Evolutionary conservation across 2,113 vertebrate genomes (phyloP), one percentile per base, ranked within the genome.

Genomic region (Erinaceus europaeus): DNA sequence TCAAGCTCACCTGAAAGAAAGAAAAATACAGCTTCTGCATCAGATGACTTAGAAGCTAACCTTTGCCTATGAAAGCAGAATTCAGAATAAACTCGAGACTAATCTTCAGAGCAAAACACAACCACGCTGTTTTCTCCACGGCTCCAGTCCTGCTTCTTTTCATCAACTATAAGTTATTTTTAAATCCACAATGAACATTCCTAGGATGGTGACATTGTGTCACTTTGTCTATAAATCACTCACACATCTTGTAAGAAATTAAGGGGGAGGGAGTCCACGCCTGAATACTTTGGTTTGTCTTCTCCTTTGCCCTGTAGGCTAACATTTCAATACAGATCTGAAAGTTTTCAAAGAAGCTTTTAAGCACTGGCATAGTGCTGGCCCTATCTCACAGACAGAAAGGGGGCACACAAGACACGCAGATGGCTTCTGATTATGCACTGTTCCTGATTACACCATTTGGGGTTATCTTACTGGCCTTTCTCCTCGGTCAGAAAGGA

Each of bases 351-450:
- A 73, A 78, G 86, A 9, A 77, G 44, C 91, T 80, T 80, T 78
- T 93, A 91, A 96, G 92, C 46, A 42, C 61, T 83, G 18, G 71
- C 84, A 93, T 69, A 83, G 65, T 91, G 86, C 83, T 4, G 15
- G 71, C 72, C 90, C 94, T 87, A 87, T 94, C 94, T 83, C 92
- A 84, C 90, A 77, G 13, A 95, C 67, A 95, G 88, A 93, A 84
- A 73, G 90, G 42, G n/a, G 67, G 13, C 78, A 90, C 46, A 92
- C 17, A 87, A 86, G 88, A 81, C 21, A 76, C 9, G 92, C 25
- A 94, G 57, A 88, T 93, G 94, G 94, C 92, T 77, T 94, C 89
- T 95, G 95, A 95, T 94, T 86, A 87, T 64, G 89, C 94, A 73
- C 62, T 92, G 86, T 62, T 93, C 85, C 89, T 85, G 72, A 89